A percentile compares a stretch with the other conserved stretches of the same genome.
Conservation (phyloP, 2,113 vertebrate species). For the Syrmaticus mikado region DNA sequence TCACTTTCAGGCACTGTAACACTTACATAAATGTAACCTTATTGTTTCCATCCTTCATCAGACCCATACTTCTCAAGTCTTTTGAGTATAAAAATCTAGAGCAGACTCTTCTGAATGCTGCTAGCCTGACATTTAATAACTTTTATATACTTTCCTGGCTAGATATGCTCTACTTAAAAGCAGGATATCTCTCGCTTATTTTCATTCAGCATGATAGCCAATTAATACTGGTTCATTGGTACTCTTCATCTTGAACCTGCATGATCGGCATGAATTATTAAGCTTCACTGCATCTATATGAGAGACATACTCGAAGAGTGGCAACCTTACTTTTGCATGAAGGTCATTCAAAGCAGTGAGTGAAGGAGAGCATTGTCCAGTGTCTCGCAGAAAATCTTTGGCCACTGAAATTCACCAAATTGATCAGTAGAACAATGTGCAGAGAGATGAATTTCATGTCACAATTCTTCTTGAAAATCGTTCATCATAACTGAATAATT, state of each 20-base stretch:
- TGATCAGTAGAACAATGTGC: not conserved
- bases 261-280: not conserved
- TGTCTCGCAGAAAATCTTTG: not conserved
- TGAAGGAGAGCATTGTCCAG: not conserved
- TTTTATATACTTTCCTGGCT: not conserved
- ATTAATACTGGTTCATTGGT: not conserved
- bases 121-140: not conserved
- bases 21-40: not conserved
- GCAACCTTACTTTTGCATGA: not conserved
- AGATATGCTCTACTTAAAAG: not conserved
- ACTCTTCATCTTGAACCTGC: not conserved
- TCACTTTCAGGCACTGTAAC: not conserved
- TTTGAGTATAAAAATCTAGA: constrained; percentile 3
- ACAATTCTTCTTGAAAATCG: not conserved
- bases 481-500: constrained; percentile 10
- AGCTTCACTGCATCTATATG: not conserved
- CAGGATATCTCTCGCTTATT: not conserved
- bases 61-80: not conserved
- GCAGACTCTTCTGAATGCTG: not conserved
- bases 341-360: not conserved
- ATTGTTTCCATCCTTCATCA: not conserved
- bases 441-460: not conserved
- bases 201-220: not conserved
- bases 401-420: not conserved
- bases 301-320: not conserved